Percentiles rank a stretch among this genome's conserved stretches.
These are phyloP conservation scores for Cinclus cinclus DNA, from an alignment of 2,113 vertebrate species.

Conservation along the genomic window DNA sequence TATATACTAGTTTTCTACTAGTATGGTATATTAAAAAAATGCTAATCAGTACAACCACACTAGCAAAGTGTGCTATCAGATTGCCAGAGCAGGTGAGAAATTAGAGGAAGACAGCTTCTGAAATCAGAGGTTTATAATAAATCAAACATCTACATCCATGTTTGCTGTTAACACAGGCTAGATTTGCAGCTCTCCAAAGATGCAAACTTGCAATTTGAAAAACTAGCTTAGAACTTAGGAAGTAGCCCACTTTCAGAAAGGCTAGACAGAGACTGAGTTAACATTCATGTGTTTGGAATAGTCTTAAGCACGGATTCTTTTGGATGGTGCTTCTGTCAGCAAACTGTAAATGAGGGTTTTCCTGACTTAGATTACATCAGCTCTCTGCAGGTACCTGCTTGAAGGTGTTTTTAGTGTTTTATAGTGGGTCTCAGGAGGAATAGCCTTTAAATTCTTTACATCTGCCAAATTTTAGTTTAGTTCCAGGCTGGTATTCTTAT, in stretches of 20 bases:
- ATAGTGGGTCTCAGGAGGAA: not conserved
- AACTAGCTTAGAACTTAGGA: not conserved
- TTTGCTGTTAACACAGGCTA: not conserved
- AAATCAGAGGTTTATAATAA: not conserved
- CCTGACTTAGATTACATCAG: not conserved
- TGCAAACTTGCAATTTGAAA: not conserved
- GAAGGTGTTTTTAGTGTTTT: not conserved
- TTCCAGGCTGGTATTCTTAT: not conserved
- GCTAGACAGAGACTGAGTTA: not conserved
- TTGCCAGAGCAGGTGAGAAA: not conserved
- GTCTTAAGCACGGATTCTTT: not conserved
- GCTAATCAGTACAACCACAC: not conserved
- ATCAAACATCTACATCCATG: not conserved
- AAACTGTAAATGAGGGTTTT: not conserved
- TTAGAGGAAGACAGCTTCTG: not conserved
- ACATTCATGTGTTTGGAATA: not conserved
- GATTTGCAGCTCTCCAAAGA: not conserved
- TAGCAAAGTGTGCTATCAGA: not conserved
- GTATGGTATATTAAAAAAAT: not conserved
- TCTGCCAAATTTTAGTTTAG: not conserved
- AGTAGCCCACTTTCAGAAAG: not conserved
- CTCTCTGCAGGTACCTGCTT: not conserved
- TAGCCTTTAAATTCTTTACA: not conserved
- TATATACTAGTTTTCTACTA: not conserved
- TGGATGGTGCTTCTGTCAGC: not conserved